A percentile compares a stretch with the other conserved stretches of the same genome.
These are phyloP conservation scores for Gambusia affinis DNA, from an alignment of 2,113 vertebrate species.

Conservation along the genomic window DNA sequence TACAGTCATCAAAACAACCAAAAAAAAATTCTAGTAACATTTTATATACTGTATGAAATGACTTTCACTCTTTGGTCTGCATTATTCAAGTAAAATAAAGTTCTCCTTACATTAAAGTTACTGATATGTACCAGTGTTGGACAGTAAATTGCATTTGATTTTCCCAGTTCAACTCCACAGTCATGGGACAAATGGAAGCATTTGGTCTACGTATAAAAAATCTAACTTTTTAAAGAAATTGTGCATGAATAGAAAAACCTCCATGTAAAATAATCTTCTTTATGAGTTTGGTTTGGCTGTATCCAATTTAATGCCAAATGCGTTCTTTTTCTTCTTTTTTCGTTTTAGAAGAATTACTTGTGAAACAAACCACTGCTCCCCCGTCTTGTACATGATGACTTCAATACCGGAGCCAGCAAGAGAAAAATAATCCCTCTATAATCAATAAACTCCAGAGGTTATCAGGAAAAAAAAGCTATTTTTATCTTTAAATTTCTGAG, in stretches of 20 bases:
- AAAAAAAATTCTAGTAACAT: too few relatives aligned
- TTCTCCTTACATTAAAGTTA: too few relatives aligned
- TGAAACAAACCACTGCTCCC: background rate
- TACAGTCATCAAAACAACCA: too few relatives aligned
- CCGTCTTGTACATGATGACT: background rate
- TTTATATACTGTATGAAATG: too few relatives aligned
- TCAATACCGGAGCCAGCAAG: background rate
- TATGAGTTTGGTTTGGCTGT: too few relatives aligned
- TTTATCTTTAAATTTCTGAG: conserved; percentile 17
- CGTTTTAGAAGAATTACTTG: background rate
- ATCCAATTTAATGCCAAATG: background rate
- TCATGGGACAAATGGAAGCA: background rate
- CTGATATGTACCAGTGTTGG: too few relatives aligned
- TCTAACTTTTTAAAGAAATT: background rate
- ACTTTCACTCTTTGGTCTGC: too few relatives aligned
- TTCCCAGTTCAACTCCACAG: too few relatives aligned
- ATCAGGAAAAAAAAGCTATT: conserved; percentile 2
- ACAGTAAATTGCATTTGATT: too few relatives aligned
- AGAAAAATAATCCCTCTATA: conserved; percentile 1
- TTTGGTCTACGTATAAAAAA: background rate
- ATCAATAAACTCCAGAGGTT: conserved; percentile 37
- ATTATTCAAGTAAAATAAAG: too few relatives aligned
- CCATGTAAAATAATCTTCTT: too few relatives aligned
- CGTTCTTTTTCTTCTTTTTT: background rate
- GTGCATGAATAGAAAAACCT: too few relatives aligned